Percentiles rank a stretch among this genome's conserved stretches.
Evolutionary conservation across 1,140 invertebrate species (phyloP).

Genomic region (Penaeus indicus): DNA sequence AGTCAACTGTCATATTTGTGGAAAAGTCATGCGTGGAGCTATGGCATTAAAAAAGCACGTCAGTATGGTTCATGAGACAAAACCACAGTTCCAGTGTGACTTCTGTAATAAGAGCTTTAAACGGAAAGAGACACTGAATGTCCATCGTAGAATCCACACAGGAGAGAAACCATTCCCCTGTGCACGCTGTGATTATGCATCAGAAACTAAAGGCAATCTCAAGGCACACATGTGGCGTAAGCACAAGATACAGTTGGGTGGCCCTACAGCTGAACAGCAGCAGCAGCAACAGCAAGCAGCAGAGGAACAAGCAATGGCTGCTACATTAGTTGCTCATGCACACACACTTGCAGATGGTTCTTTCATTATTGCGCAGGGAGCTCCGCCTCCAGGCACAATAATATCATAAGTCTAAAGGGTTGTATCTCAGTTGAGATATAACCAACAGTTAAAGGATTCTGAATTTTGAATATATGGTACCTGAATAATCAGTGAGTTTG

Average conservation of each 20-base stretch:
- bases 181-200: conserved; percentile 63
- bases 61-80: conserved; percentile 63
- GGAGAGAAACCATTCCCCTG: conserved; percentile 75
- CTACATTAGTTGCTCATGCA: conserved; percentile 57
- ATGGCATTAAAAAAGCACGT: conserved; percentile 66
- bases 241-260: conserved; percentile 57
- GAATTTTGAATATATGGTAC: no score
- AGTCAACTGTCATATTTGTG: conserved; percentile 58
- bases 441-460: not conserved
- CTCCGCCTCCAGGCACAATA: conserved; percentile 32
- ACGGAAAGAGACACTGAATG: conserved; percentile 92
- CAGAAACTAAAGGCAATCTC: conserved; percentile 64
- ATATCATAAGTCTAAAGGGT: not conserved
- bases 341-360: conserved; percentile 54
- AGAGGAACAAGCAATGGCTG: conserved; percentile 61
- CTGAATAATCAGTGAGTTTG: no score
- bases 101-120: conserved; percentile 94
- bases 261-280: conserved; percentile 25
- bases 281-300: conserved; percentile 40
- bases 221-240: conserved; percentile 65
- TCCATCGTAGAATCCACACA: conserved; percentile 86
- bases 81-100: conserved; percentile 71
- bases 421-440: not conserved
- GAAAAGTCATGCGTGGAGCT: conserved; percentile 64
- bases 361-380: conserved; percentile 56